Conservation (phyloP, 2,113 vertebrate genomes). For the Rhombomys opimus region DNA sequence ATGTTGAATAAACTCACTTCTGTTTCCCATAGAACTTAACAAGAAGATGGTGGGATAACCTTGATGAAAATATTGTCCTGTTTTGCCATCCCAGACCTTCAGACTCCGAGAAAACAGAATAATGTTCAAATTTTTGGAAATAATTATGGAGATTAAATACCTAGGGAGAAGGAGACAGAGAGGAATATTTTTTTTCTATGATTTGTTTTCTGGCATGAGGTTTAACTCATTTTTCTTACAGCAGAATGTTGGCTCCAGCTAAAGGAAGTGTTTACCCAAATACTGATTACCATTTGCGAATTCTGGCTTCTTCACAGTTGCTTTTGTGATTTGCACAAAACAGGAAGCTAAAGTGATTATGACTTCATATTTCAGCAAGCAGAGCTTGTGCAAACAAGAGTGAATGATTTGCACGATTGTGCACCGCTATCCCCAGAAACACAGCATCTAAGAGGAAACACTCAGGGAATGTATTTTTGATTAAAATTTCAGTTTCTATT, state of each 20-base stretch:
- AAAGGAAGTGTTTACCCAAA: not conserved
- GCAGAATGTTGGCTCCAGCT: not conserved
- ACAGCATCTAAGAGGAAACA: not conserved
- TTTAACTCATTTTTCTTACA: slow-evolving; percentile 49
- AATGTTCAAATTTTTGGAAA: not conserved
- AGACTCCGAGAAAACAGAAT: slow-evolving; percentile 11
- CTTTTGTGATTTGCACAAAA: slow-evolving; percentile 41
- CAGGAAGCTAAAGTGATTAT: not conserved
- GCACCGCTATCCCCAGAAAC: not conserved
- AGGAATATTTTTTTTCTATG: not conserved
- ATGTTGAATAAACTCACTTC: not conserved
- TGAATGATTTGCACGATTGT: not conserved
- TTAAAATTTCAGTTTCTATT: not conserved
- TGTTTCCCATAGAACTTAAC: slow-evolving; percentile 18
- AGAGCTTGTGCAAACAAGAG: slow-evolving; percentile 14
- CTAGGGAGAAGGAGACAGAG: not conserved
- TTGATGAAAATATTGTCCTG: not conserved
- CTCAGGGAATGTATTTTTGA: not conserved
- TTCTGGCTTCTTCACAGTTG: slow-evolving; percentile 14
- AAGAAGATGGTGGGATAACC: not conserved
- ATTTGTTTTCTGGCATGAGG: not conserved
- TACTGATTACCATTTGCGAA: not conserved
- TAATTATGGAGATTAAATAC: slow-evolving; percentile 23
- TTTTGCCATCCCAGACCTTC: slow-evolving; percentile 13
- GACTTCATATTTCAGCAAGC: slow-evolving; percentile 23